A percentile compares a stretch with the other conserved stretches of the same genome.
These are phyloP conservation scores for Pavo muticus DNA, from an alignment of 2,113 vertebrate species.

Conservation along the genomic window DNA sequence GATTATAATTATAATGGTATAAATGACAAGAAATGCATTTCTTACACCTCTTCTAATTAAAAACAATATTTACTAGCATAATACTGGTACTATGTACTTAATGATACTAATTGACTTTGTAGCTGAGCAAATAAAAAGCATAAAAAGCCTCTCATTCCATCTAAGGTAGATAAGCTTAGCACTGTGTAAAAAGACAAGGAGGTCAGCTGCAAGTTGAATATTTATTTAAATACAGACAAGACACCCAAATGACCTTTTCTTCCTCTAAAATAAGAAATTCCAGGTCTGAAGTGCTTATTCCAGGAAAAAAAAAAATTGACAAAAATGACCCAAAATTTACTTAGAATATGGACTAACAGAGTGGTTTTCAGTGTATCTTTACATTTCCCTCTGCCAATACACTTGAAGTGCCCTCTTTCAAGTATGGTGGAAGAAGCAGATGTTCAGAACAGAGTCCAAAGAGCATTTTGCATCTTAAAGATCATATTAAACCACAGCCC, in stretches of 20 bases:
- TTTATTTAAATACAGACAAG: not conserved
- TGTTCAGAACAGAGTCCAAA: not conserved
- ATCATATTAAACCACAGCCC: not conserved
- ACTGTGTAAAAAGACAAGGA: not conserved
- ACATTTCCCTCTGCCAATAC: not conserved
- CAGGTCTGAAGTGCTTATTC: not conserved
- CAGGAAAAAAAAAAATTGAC: not conserved
- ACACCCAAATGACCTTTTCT: not conserved
- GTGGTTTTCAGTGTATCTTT: not conserved
- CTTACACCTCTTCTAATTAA: constrained; percentile 22
- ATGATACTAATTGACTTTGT: not conserved
- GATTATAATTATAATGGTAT: not conserved
- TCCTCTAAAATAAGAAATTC: not conserved
- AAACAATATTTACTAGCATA: not conserved
- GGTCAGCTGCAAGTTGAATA: not conserved
- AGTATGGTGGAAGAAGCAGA: not conserved
- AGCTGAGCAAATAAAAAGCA: not conserved
- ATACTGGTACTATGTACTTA: not conserved
- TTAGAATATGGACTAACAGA: not conserved
- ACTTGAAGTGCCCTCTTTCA: not conserved
- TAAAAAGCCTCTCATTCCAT: not conserved
- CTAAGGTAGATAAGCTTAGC: not conserved
- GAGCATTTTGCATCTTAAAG: not conserved
- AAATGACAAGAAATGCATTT: not conserved
- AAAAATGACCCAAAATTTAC: not conserved